These are phyloP conservation scores for Eurystomus glaucurus DNA, from an alignment of 2,797 vertebrate genomes.

Conservation along the genomic window DNA sequence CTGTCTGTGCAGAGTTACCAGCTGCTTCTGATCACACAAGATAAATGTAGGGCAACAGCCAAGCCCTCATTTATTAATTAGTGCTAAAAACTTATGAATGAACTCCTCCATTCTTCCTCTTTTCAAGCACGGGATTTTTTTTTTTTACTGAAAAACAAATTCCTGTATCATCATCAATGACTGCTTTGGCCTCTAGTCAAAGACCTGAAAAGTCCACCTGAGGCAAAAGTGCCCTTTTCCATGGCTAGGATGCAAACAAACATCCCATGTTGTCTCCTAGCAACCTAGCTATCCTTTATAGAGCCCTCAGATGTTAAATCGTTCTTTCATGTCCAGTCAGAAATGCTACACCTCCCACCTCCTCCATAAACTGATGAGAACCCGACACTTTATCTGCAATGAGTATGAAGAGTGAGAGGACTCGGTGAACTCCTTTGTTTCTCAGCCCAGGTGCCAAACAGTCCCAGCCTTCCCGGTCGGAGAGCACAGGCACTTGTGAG, in stretches of 20 bases:
- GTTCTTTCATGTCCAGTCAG: neutral
- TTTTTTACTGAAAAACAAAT: neutral
- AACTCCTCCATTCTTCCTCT: neutral
- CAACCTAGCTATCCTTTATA: neutral
- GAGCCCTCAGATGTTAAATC: neutral
- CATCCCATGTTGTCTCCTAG: neutral
- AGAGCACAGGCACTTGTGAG: neutral
- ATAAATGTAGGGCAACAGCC: neutral
- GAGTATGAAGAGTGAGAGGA: neutral
- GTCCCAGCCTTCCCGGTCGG: neutral
- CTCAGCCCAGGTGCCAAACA: neutral
- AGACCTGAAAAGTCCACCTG: neutral
- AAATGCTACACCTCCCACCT: neutral
- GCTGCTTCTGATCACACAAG: neutral
- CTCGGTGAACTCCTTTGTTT: neutral
- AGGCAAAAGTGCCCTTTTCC: neutral
- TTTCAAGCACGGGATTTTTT: neutral
- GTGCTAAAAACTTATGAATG: neutral
- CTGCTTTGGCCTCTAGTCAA: neutral
- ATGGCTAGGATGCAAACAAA: neutral
- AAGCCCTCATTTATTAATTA: neutral
- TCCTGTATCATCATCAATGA: neutral
- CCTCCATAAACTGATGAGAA: neutral
- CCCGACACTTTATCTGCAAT: accelerated
- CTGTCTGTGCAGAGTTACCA: neutral